Conservation (phyloP, 2,797 vertebrate species). For the Fratercula arctica region DNA sequence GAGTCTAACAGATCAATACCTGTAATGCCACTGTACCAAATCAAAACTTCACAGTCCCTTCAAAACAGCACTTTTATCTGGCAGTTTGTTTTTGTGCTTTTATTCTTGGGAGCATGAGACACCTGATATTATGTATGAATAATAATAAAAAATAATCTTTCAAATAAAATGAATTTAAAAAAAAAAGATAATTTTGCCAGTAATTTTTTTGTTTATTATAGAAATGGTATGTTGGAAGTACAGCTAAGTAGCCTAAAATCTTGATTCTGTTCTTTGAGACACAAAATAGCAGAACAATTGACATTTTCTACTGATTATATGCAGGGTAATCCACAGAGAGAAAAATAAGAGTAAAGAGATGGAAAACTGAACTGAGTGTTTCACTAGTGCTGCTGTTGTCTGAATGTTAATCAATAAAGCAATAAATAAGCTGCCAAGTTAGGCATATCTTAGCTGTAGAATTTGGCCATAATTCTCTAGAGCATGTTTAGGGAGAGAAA, state of each 20-base stretch:
- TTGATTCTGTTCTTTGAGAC: neutral
- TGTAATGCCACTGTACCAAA: neutral
- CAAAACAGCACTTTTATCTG: neutral
- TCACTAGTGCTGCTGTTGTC: constrained; percentile 19
- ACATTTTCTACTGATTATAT: constrained; percentile 26
- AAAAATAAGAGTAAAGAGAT: constrained; percentile 21
- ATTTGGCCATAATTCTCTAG: constrained; percentile 51
- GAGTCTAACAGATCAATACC: neutral
- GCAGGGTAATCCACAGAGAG: neutral
- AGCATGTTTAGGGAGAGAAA: constrained; percentile 27
- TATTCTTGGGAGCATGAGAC: neutral
- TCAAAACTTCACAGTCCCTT: neutral
- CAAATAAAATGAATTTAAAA: neutral
- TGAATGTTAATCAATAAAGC: constrained; percentile 67
- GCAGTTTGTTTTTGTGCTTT: neutral
- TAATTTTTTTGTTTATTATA: neutral
- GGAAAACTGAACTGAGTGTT: neutral
- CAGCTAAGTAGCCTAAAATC: neutral
- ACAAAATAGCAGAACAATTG: constrained; percentile 17
- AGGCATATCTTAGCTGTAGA: constrained; percentile 9
- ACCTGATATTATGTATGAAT: neutral
- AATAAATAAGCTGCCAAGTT: constrained; percentile 64
- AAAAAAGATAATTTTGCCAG: neutral
- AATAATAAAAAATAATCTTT: neutral
- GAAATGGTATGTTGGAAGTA: neutral